Conservation (phyloP, 1,140 invertebrate genomes). For the Pristionchus pacificus region DNA sequence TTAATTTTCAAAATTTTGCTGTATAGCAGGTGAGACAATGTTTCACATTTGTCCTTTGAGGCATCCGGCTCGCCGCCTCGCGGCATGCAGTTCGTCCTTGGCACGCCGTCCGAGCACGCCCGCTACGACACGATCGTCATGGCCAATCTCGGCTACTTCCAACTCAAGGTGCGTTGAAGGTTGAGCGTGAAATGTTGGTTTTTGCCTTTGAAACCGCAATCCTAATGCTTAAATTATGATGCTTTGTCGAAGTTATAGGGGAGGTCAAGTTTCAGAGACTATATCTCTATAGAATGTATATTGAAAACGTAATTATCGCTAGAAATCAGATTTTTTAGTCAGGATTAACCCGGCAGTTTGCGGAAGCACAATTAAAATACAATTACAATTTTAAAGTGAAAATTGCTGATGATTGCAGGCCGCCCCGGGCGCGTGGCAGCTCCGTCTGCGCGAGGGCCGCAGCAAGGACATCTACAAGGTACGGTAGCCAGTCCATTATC, state of each 20-base stretch:
- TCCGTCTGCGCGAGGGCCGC: constrained; percentile 79
- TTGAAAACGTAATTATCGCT: too few relatives aligned
- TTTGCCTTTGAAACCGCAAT: too few relatives aligned
- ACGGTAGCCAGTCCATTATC: background rate
- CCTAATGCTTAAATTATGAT: too few relatives aligned
- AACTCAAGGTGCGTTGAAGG: constrained; percentile 38
- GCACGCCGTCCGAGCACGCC: constrained; percentile 72
- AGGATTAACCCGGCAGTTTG: too few relatives aligned
- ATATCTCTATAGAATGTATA: too few relatives aligned
- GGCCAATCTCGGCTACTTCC: constrained; percentile 90
- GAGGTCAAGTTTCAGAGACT: too few relatives aligned
- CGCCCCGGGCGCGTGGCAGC: constrained; percentile 88
- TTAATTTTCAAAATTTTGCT: too few relatives aligned
- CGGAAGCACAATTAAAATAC: too few relatives aligned
- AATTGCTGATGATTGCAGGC: constrained; percentile 75
- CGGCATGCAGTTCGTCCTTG: constrained; percentile 91
- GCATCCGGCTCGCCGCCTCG: constrained; percentile 78
- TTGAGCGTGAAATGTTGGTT: too few relatives aligned
- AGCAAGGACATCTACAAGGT: constrained; percentile 82
- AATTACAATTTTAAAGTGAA: constrained; percentile 67
- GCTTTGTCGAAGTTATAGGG: too few relatives aligned
- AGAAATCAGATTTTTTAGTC: constrained; percentile 4
- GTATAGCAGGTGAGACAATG: too few relatives aligned
- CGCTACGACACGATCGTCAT: constrained; percentile 97
- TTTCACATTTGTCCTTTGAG: background rate